phyloP scores from a whole-genome alignment of 2,113 vertebrate genomes.

The Rana temporaria region DNA sequence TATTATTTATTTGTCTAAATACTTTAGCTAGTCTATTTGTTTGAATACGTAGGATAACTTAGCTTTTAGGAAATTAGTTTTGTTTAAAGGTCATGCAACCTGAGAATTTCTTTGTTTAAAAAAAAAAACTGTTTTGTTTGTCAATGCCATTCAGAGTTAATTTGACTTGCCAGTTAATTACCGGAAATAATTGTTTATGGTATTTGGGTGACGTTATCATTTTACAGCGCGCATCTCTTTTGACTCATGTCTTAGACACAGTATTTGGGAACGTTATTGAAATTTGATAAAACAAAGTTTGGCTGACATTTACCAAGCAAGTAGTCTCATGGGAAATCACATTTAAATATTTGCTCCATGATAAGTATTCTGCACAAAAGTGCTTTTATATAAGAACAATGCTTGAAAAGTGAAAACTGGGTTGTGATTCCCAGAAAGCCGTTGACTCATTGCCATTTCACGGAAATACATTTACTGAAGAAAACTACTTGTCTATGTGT shows the following conservation, averaged over 20 bases:
- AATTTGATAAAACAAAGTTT: constrained; percentile 39
- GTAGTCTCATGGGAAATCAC: constrained; percentile 20
- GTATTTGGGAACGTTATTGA: constrained; percentile 30
- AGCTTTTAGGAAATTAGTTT: neutral
- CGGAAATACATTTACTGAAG: neutral
- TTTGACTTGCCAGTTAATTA: constrained; percentile 30
- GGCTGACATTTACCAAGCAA: constrained; percentile 47
- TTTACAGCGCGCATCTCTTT: neutral
- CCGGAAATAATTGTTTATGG: constrained; percentile 4
- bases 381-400: constrained; percentile 27
- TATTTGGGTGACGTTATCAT: constrained; percentile 30
- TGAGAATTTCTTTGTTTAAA: neutral
- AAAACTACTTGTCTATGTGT: constrained; percentile 1
- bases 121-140: neutral
- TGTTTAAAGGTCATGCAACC: neutral
- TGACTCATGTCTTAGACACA: constrained; percentile 39
- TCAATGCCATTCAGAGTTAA: neutral
- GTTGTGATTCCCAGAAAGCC: neutral
- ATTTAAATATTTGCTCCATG: constrained; percentile 36
- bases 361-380: constrained; percentile 47
- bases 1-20: too few species aligned
- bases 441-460: neutral
- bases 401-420: constrained; percentile 7
- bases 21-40: too few species aligned
- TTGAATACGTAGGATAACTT: neutral